Base-by-base conservation (phyloP, 2,888 invertebrate species). In the Polydrusus cervinus region DNA sequence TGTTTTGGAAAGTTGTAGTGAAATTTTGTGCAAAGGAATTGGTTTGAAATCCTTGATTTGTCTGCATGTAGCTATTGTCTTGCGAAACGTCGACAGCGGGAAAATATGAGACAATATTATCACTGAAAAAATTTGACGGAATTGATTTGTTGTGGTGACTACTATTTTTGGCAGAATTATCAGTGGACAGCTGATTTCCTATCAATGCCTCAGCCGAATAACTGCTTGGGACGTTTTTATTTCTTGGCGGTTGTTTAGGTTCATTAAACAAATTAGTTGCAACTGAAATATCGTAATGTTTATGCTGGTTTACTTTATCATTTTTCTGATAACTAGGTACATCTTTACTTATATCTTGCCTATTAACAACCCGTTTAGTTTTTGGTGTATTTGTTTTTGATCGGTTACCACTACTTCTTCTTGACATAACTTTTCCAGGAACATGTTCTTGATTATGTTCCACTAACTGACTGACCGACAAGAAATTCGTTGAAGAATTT, bases 391-490 rank as follows among this genome's bases (percentile, higher is more conserved):
- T 65, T 55, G 60, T 75, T 68, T 81, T 81, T 11, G 78, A 73
- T 71, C 82, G 82, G 64, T 79, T 82, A 1, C 84, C 84, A 69
- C 85, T 85, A 75, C 81, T 83, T 74, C 86, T 80, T 69, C 86
- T 80, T 53, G 83, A 81, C 3, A 81, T 67, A 0, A 82, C 78
- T 74, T 83, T 82, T 10, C 80, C 81, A 45, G 81, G 83, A 40
- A 77, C 78, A 74, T 34, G 75, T 45, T 82, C 83, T 53, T 60
- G 79, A 79, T 89, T 89, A 78, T 88, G 88, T 78, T 90, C 91
- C 1, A 92, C 91, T n/a, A 92, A 82, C 75, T 91, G 91, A 82
- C 91, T 92, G 0, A 92, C 91, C 0, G 91, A 91, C 9, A 92
- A 83, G 75, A 92, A 91, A 66, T 89, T 89, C 34, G 87, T 86